phyloP scores from a whole-genome alignment of 1,140 invertebrate genomes.

The Teleopsis dalmanni region DNA sequence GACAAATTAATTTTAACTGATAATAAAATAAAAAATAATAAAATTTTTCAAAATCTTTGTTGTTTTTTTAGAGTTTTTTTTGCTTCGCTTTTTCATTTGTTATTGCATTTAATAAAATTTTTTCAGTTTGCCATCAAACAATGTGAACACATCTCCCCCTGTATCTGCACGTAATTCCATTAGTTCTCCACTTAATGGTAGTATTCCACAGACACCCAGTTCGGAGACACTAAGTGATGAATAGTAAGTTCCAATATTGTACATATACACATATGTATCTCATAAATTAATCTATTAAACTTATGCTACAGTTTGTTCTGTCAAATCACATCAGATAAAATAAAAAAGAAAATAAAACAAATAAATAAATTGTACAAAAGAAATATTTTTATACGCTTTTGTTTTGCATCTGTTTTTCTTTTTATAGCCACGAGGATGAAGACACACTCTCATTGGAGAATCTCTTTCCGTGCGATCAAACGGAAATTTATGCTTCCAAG shows the following conservation, averaged over 20 bases:
- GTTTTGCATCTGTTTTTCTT: not conserved
- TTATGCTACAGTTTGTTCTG: not conserved
- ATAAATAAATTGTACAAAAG: not conserved
- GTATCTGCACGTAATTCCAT: constrained; percentile 13
- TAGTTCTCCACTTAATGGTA: constrained; percentile 5
- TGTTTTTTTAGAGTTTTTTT: too few relatives aligned
- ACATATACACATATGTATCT: not conserved
- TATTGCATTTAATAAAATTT: not conserved
- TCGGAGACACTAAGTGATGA: constrained; percentile 37
- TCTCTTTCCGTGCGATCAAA: constrained; percentile 41
- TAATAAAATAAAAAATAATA: too few relatives aligned
- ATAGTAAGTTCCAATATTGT: constrained; percentile 31
- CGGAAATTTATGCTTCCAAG: constrained; percentile 38
- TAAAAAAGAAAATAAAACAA: not conserved
- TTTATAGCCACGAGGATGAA: constrained; percentile 36
- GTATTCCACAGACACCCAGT: constrained; percentile 27
- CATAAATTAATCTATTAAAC: not conserved
- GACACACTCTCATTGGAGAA: constrained; percentile 39
- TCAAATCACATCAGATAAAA: not conserved
- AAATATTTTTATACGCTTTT: not conserved
- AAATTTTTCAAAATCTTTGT: too few relatives aligned
- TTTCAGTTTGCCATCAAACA: not conserved
- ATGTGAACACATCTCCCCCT: constrained; percentile 5
- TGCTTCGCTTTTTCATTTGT: too few relatives aligned
- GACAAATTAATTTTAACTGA: too few relatives aligned